phyloP scores from a whole-genome alignment of 1,140 invertebrate species.

The Rhyacophila brunnea region DNA sequence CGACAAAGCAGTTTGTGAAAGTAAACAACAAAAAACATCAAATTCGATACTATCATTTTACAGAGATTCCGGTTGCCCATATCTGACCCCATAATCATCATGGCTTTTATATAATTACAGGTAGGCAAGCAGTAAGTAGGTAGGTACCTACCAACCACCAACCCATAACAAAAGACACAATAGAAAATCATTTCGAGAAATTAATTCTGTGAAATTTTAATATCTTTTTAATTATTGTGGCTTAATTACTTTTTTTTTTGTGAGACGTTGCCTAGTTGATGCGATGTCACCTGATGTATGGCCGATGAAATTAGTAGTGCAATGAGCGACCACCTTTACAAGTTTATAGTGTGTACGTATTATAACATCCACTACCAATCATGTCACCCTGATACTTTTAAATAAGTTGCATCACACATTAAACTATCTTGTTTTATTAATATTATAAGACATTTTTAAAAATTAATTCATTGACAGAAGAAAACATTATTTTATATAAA shows the following conservation, averaged over 20 bases:
- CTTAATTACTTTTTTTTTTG: slow-evolving; percentile 20
- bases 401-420: too few species aligned
- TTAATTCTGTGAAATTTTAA: slow-evolving; percentile 30
- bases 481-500: too few species aligned
- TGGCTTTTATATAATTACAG: slow-evolving; percentile 10
- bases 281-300: slow-evolving; percentile 3
- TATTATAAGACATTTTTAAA: too few species aligned
- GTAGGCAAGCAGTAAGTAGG: neutral
- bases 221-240: slow-evolving; percentile 29
- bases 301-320: too few species aligned
- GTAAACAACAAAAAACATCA: slow-evolving; percentile 21
- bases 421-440: too few species aligned
- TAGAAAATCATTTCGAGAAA: slow-evolving; percentile 25
- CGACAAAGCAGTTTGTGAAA: slow-evolving; percentile 16
- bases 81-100: slow-evolving; percentile 16
- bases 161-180: slow-evolving; percentile 1
- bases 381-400: too few species aligned
- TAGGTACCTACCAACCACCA: slow-evolving; percentile 1
- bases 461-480: too few species aligned
- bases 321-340: too few species aligned
- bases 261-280: neutral
- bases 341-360: too few species aligned
- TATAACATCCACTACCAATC: too few species aligned
- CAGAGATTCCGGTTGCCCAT: slow-evolving; percentile 19
- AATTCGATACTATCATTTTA: slow-evolving; percentile 17